Conservation (phyloP, 2,113 vertebrate species). For the Bathybates hornii region DNA sequence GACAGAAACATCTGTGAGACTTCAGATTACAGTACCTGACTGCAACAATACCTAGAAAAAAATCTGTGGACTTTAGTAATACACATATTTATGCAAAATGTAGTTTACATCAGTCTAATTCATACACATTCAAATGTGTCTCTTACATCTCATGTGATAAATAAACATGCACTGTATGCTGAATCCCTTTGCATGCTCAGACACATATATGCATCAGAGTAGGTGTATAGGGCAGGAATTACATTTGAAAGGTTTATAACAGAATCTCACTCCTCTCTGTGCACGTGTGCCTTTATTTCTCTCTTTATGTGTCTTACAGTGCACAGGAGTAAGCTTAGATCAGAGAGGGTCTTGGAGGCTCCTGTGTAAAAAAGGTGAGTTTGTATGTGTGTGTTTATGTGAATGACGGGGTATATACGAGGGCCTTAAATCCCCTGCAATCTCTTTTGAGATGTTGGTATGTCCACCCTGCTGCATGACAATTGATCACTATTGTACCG, state of each 20-base stretch:
- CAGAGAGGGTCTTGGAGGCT: not conserved
- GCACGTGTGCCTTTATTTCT: not conserved
- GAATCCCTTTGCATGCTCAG: not conserved
- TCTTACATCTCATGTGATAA: not conserved
- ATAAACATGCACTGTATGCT: not conserved
- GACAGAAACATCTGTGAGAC: not conserved
- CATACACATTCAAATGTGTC: not conserved
- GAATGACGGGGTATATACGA: constrained; percentile 16
- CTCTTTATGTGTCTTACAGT: constrained; percentile 9
- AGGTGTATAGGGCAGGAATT: not conserved
- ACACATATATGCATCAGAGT: not conserved
- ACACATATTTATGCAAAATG: not conserved
- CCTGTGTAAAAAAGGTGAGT: constrained; percentile 21
- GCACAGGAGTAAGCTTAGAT: constrained; percentile 12
- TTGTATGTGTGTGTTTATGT: constrained; percentile 1
- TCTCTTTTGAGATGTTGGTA: constrained; percentile 54
- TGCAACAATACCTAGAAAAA: not conserved
- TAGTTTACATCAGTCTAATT: not conserved
- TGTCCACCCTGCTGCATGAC: constrained; percentile 58
- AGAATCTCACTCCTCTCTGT: not conserved
- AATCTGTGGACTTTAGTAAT: not conserved
- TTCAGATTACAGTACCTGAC: not conserved
- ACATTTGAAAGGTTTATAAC: constrained; percentile 3
- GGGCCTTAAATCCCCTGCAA: constrained; percentile 61
- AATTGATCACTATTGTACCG: constrained; percentile 40